Conservation (phyloP, 2,888 invertebrate species). For the Encarsia formosa region DNA sequence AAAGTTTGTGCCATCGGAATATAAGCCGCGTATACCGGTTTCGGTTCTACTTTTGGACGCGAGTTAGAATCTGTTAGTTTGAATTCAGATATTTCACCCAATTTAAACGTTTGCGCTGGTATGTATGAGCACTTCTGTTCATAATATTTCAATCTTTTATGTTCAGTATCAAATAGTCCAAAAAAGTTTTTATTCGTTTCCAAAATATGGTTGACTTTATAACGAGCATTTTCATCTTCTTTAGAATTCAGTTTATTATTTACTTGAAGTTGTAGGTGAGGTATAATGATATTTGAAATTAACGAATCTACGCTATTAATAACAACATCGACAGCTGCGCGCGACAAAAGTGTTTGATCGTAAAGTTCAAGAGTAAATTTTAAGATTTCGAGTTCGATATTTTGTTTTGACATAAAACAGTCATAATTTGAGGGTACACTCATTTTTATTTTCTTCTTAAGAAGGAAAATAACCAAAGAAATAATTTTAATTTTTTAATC, state of each 20-base stretch:
- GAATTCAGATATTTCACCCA: constrained; percentile 18
- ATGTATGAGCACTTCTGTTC: constrained; percentile 9
- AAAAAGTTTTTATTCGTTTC: constrained; percentile 9
- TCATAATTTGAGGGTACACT: background rate
- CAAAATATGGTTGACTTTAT: constrained; percentile 14
- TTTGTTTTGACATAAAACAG: background rate
- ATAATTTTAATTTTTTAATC: too few relatives aligned
- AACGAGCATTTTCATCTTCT: background rate
- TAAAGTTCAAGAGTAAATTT: constrained; percentile 1
- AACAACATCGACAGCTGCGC: constrained; percentile 15
- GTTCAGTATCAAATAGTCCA: constrained; percentile 8
- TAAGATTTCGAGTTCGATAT: background rate
- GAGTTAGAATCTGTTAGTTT: background rate
- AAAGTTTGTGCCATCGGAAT: constrained; percentile 20
- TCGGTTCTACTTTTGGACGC: constrained; percentile 12
- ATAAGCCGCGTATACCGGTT: constrained; percentile 20
- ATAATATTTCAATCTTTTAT: constrained; percentile 14
- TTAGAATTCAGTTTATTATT: constrained; percentile 4
- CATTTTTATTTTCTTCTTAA: background rate
- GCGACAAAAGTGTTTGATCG: constrained; percentile 17
- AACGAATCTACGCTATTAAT: constrained; percentile 8
- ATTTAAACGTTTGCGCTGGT: constrained; percentile 11
- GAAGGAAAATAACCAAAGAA: background rate
- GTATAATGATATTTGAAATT: constrained; percentile 7
- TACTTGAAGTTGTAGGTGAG: constrained; percentile 16